Conservation (phyloP, 2,113 vertebrate genomes). For the Oncorhynchus keta region DNA sequence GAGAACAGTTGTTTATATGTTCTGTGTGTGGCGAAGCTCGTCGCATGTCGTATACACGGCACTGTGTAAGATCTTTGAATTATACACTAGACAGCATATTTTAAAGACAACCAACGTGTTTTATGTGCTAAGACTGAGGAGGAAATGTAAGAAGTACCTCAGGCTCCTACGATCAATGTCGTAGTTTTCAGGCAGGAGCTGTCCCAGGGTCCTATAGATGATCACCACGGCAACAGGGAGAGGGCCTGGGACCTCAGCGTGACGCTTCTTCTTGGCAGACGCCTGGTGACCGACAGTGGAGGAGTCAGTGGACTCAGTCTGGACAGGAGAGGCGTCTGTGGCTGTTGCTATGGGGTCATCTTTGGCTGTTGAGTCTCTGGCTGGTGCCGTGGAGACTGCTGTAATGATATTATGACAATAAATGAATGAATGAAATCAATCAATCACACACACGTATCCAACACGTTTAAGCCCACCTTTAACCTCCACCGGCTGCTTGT, state of each 20-base stretch:
- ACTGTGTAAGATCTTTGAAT: no score
- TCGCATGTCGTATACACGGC: no score
- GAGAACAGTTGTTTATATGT: no score
- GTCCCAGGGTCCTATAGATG: slow-evolving; percentile 79
- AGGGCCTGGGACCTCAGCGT: slow-evolving; percentile 59
- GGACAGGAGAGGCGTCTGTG: slow-evolving; percentile 27
- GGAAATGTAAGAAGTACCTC: slow-evolving; percentile 63
- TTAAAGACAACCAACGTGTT: no score
- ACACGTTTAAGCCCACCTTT: slow-evolving; percentile 58
- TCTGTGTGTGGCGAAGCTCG: no score
- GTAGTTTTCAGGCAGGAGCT: slow-evolving; percentile 83
- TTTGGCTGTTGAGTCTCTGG: slow-evolving; percentile 40
- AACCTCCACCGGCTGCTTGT: slow-evolving; percentile 54
- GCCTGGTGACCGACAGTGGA: slow-evolving; percentile 11
- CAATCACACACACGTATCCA: no score
- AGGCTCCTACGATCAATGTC: slow-evolving; percentile 84
- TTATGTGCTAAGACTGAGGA: no score
- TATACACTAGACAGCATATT: no score
- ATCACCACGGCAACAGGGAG: slow-evolving; percentile 78
- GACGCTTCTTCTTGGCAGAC: slow-evolving; percentile 69
- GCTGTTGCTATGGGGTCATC: no score
- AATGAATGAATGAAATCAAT: no score
- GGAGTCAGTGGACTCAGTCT: slow-evolving; percentile 24
- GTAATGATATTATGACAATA: not conserved
- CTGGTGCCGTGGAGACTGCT: slow-evolving; percentile 55